These are phyloP conservation scores for Zhuqinia jingwanae DNA, from an alignment of 2,888 invertebrate genomes.

Conservation along the genomic window DNA sequence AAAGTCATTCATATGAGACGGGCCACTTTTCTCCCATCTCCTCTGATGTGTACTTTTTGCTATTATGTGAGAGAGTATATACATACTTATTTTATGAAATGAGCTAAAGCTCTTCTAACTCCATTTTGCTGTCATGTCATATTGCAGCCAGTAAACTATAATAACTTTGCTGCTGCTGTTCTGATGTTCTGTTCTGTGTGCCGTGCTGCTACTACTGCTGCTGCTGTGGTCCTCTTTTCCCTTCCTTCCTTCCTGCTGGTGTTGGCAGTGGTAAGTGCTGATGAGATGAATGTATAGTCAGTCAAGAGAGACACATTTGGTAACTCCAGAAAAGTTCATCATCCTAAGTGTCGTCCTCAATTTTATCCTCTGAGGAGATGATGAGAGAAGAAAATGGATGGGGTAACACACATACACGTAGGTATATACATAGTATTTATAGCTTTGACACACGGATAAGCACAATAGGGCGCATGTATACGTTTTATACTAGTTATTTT, in stretches of 20 bases:
- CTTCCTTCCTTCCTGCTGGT: neutral
- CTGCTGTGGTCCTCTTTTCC: too few relatives aligned
- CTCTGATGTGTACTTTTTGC: neutral
- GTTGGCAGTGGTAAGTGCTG: constrained; percentile 13
- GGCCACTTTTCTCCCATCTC: neutral
- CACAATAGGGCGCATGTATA: too few relatives aligned
- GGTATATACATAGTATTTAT: too few relatives aligned
- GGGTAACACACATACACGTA: too few relatives aligned
- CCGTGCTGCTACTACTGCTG: too few relatives aligned
- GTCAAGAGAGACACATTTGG: constrained; percentile 49
- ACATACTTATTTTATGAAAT: too few relatives aligned
- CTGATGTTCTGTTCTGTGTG: too few relatives aligned
- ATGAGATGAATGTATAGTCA: constrained; percentile 61
- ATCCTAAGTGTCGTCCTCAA: constrained; percentile 51
- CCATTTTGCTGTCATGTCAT: neutral
- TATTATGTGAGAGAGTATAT: neutral
- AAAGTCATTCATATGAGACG: constrained; percentile 43
- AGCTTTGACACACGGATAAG: too few relatives aligned
- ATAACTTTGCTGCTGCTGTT: neutral
- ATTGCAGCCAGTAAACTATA: neutral
- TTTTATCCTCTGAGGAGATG: neutral
- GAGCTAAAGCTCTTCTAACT: neutral
- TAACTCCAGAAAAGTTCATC: constrained; percentile 51
- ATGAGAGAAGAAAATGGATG: neutral
- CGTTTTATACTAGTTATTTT: too few relatives aligned